Evolutionary conservation across 2,797 vertebrate genomes (phyloP).

Genomic region (Chloroceryle amazona): DNA sequence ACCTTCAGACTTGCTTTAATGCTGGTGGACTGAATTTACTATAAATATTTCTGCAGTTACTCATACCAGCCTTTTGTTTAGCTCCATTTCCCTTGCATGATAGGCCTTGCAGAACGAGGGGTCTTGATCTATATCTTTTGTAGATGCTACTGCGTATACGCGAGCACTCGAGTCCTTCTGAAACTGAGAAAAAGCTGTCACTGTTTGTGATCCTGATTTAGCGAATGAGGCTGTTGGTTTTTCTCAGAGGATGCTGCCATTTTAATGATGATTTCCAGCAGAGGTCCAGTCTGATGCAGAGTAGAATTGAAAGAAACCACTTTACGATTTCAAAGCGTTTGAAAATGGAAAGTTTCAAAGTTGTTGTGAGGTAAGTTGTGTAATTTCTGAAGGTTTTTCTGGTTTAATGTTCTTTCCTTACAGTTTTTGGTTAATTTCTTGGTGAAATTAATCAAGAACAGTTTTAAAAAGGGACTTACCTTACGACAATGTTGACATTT

Average conservation of each 20-base stretch:
- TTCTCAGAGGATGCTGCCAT: not conserved
- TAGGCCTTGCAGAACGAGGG: not conserved
- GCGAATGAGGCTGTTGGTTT: not conserved
- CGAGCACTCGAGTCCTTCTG: not conserved
- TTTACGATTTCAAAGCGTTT: not conserved
- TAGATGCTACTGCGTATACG: not conserved
- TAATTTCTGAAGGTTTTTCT: not conserved
- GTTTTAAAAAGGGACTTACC: not conserved
- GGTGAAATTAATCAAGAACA: not conserved
- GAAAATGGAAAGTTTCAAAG: not conserved
- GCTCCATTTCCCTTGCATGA: not conserved
- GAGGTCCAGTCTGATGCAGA: not conserved
- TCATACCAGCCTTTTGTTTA: not conserved
- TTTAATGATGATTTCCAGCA: conserved; percentile 1
- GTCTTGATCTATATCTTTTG: not conserved
- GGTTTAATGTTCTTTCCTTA: not conserved
- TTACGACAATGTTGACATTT: not conserved
- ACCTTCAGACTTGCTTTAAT: not conserved
- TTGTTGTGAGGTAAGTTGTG: not conserved
- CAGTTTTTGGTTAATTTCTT: not conserved
- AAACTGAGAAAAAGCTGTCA: not conserved
- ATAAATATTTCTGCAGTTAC: not conserved
- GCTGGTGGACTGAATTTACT: not conserved
- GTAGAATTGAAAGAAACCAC: not conserved
- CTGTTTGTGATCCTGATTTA: not conserved